Evolutionary conservation across 92 coral and sea anemone species (phyloP), one percentile per base, ranked within the genome.

Genomic region (Porites divaricata): DNA sequence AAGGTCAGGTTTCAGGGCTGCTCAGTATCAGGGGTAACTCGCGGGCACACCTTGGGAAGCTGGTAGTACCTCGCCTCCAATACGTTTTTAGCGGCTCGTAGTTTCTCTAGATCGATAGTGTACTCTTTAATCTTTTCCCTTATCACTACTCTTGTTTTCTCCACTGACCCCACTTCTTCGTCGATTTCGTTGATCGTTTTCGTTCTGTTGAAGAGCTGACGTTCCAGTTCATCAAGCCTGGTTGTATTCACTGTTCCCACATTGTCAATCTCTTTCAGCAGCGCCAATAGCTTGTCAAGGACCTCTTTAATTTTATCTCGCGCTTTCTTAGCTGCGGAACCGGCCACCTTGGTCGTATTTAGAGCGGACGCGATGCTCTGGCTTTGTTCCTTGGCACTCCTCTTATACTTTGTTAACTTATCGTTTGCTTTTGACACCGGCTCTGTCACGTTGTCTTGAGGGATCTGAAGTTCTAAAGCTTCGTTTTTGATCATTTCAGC

Each of bases 401-500:
- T 79, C 35, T 84, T 84, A 57, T 89, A 84, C 79, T 28, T 54
- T 21, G 57, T 19, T 22, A 94, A 61, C 76, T 74, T 77, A 26
- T 63, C 86, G 2, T 88, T 76, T 11, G 92, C 88, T 26, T 80
- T 53, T 51, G 77, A 87, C n/a, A 91, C 98, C 1, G 95, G 93
- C 41, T 69, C 90, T 1, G 95, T 94, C 5, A 94, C 93, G 51
- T 89, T 94, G 81, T 92, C 99, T 78, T 64, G 77, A 2, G 99
- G 99, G 52, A 96, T 74, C 2, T 28, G 58, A 20, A 96, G 84
- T 35, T 85, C 89, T 75, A 81, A 77, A 17, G 96, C 92, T 24
- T 92, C 90, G 17, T 80, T 75, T 73, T 90, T 88, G 83, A 96
- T 89, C 49, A 21, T 53, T 64, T 85, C 87, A 11, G 93, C 99